Evolutionary conservation across 2,797 vertebrate species (phyloP).

Genomic region (Pteronotus mesoamericanus): DNA sequence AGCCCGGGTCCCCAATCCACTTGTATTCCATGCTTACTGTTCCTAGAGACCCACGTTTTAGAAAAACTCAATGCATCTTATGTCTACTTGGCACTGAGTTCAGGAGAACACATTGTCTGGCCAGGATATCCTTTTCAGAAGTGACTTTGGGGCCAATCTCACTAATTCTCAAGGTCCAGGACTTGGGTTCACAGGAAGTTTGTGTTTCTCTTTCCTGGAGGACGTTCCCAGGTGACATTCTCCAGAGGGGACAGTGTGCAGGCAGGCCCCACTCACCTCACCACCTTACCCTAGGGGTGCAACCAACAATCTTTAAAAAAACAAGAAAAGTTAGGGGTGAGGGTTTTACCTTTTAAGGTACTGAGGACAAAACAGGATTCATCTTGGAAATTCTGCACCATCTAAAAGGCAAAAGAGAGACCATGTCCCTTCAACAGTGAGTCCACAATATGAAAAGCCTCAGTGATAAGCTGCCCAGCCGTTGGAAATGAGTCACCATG

Average conservation of each 20-base stretch:
- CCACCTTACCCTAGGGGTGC: too few species aligned
- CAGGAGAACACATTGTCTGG: neutral
- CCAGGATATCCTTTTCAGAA: neutral
- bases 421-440: neutral
- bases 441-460: neutral
- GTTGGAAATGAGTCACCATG: fast-evolving
- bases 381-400: slow-evolving; percentile 95
- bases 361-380: slow-evolving; percentile 93
- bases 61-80: neutral
- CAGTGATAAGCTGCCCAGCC: fast-evolving
- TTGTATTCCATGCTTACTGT: neutral
- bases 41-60: neutral
- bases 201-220: neutral
- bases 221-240: neutral
- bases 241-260: too few species aligned
- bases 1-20: fast-evolving
- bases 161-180: neutral
- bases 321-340: neutral
- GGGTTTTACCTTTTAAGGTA: slow-evolving; percentile 88
- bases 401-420: slow-evolving; percentile 82
- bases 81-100: neutral
- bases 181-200: neutral
- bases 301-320: neutral
- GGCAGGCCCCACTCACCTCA: neutral
- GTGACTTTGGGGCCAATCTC: neutral